A percentile compares a stretch with the other conserved stretches of the same genome.
Evolutionary conservation across 2,888 invertebrate species (phyloP).

Genomic region (Siphlonurus alternatus): DNA sequence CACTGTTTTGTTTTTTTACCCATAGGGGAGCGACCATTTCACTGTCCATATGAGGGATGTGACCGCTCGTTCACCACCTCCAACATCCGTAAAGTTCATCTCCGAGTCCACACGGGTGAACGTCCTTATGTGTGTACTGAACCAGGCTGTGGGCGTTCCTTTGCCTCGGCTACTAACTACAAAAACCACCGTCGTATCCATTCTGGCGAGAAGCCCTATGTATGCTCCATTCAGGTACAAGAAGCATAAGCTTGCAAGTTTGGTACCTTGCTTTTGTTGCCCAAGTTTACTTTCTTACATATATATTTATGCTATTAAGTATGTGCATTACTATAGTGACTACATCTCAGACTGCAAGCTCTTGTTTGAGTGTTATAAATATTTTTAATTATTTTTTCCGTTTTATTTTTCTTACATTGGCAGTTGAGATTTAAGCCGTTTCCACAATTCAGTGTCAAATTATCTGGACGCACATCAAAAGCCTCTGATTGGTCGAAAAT

Average conservation of each 20-base stretch:
- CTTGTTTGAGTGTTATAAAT: too few species aligned
- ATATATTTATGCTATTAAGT: background rate
- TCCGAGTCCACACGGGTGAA: conserved; percentile 49
- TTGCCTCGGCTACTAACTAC: conserved; percentile 49
- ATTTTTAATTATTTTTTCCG: too few species aligned
- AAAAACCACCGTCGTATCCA: conserved; percentile 51
- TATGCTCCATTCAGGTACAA: conserved; percentile 34
- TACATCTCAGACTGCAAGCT: too few species aligned
- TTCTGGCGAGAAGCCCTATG: conserved; percentile 49
- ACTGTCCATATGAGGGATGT: conserved; percentile 33
- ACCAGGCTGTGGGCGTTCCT: conserved; percentile 40
- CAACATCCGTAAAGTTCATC: conserved; percentile 47
- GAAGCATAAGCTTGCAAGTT: background rate
- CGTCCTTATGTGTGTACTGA: conserved; percentile 42
- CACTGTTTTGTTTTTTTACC: too few species aligned
- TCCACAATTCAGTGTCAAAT: too few species aligned
- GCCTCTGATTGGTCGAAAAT: too few species aligned
- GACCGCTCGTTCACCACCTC: conserved; percentile 47
- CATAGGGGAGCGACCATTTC: conserved; percentile 23
- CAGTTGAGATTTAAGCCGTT: too few species aligned
- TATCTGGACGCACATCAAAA: too few species aligned
- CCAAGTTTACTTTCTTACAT: too few species aligned
- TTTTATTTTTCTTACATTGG: too few species aligned
- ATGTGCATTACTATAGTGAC: background rate
- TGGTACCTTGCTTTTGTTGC: too few species aligned